Evolutionary conservation across 2,113 vertebrate genomes (phyloP).

Genomic region (Pica pica): DNA sequence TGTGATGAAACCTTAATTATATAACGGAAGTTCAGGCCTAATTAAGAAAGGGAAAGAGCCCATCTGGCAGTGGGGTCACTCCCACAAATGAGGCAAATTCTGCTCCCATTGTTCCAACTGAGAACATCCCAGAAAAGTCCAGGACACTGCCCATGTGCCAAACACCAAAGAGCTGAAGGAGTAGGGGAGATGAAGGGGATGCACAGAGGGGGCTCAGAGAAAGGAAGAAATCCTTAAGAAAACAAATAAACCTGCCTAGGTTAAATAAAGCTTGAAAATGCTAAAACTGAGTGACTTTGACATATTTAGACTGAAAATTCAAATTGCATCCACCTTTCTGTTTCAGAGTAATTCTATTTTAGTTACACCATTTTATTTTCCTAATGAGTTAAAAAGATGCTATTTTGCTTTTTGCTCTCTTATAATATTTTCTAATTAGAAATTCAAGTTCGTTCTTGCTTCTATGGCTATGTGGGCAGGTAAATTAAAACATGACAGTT

Average conservation of each 20-base stretch:
- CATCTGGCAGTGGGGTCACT: neutral
- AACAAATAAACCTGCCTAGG: neutral
- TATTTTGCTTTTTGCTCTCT: neutral
- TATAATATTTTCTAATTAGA: slow-evolving; percentile 1
- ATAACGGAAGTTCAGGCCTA: neutral
- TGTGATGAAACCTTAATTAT: neutral
- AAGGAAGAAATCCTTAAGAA: neutral
- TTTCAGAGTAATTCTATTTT: neutral
- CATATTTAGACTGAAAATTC: neutral
- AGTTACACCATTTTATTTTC: neutral
- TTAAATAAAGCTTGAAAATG: neutral
- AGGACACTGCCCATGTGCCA: neutral
- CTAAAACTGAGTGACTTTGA: neutral
- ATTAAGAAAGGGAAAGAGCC: neutral
- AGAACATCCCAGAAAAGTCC: neutral
- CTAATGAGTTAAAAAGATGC: neutral
- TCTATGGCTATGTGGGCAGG: neutral
- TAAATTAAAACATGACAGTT: neutral
- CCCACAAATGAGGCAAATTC: neutral
- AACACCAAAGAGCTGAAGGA: neutral
- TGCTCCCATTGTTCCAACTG: neutral
- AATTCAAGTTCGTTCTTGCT: neutral
- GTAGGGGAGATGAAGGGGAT: neutral
- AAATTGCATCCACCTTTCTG: neutral
- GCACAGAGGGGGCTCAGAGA: neutral